These are phyloP conservation scores for Xylota sylvarum DNA, from an alignment of 2,888 invertebrate genomes.

Conservation along the genomic window DNA sequence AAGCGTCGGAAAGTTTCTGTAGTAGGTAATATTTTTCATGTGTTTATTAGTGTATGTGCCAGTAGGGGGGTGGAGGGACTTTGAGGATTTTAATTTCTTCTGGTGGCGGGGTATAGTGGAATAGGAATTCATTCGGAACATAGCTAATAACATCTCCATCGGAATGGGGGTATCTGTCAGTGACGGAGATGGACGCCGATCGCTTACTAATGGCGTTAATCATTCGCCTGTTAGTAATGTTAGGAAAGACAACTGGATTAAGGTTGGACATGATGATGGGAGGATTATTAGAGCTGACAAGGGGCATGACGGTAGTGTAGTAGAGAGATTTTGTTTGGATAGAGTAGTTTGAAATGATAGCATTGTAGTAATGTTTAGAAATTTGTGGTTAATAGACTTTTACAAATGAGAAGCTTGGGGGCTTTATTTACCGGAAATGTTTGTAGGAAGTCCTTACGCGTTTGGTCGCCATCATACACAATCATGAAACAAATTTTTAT, in stretches of 20 bases:
- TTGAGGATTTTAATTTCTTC: slow-evolving; percentile 51
- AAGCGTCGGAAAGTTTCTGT: slow-evolving; percentile 16
- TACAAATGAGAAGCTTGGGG: not conserved
- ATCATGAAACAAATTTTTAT: too few relatives aligned
- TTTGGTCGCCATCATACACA: too few relatives aligned
- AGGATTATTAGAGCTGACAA: not conserved
- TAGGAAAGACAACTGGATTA: slow-evolving; percentile 33
- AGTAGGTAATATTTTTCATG: slow-evolving; percentile 53
- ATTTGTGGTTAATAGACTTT: not conserved
- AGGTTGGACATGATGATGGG: slow-evolving; percentile 12
- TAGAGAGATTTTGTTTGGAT: not conserved
- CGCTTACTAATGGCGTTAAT: slow-evolving; percentile 55
- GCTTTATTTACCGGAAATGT: not conserved
- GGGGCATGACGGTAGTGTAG: not conserved
- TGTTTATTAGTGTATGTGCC: slow-evolving; percentile 59
- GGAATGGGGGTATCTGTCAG: slow-evolving; percentile 3
- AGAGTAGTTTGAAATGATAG: not conserved
- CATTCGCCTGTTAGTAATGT: slow-evolving; percentile 42
- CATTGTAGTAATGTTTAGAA: not conserved
- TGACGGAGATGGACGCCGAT: slow-evolving; percentile 37
- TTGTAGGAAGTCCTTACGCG: not conserved
- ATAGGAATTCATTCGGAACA: slow-evolving; percentile 57
- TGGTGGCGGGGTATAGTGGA: slow-evolving; percentile 21
- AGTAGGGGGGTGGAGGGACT: slow-evolving; percentile 4
- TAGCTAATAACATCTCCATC: slow-evolving; percentile 55